Evolutionary conservation across 2,797 vertebrate species (phyloP).

Genomic region (Thunnus albacares): DNA sequence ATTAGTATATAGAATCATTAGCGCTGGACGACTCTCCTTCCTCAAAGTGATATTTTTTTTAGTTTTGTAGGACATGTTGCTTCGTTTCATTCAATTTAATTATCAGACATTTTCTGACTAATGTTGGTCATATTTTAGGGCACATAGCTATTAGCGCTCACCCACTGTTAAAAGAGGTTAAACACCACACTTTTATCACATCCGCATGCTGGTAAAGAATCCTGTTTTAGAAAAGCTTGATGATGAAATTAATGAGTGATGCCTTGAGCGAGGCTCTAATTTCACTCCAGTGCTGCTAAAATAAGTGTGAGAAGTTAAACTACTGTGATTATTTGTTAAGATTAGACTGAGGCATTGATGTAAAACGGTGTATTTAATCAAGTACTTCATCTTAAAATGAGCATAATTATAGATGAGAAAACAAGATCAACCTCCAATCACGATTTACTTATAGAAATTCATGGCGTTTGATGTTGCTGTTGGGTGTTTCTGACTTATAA

Average conservation of each 20-base stretch:
- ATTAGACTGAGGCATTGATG: conserved; percentile 18
- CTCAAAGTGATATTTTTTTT: not conserved
- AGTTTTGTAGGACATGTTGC: not conserved
- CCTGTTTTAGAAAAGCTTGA: not conserved
- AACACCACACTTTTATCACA: not conserved
- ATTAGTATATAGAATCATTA: conserved; percentile 41
- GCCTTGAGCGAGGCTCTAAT: conserved; percentile 24
- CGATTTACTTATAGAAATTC: not conserved
- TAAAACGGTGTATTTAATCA: conserved; percentile 26
- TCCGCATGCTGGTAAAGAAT: not conserved
- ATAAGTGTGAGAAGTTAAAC: conserved; percentile 6
- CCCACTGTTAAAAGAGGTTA: not conserved
- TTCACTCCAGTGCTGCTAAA: conserved; percentile 23
- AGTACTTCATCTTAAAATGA: conserved; percentile 24
- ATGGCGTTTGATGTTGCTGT: not conserved
- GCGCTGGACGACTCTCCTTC: not conserved
- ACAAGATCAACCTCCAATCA: not conserved
- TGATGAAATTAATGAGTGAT: conserved; percentile 11
- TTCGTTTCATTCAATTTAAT: conserved; percentile 1
- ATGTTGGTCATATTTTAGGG: too few relatives aligned
- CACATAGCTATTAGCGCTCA: not conserved
- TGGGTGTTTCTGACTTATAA: not conserved
- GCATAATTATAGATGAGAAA: not conserved
- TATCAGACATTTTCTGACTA: not conserved
- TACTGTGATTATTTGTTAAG: conserved; percentile 22